These are phyloP conservation scores for Papilio protenor DNA, from an alignment of 2,888 invertebrate species.

Conservation along the genomic window DNA sequence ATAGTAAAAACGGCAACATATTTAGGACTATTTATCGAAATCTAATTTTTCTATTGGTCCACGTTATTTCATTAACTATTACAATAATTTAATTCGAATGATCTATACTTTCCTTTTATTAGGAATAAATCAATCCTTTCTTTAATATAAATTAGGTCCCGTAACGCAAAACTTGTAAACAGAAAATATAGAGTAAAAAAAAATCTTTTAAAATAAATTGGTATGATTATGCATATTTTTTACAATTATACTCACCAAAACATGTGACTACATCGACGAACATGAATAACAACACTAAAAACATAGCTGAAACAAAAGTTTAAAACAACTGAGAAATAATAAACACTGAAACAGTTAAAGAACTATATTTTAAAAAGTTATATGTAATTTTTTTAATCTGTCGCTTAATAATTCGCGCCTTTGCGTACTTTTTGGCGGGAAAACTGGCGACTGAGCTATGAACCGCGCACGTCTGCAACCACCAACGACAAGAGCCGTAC, in stretches of 20 bases:
- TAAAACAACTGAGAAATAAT: conserved; percentile 40
- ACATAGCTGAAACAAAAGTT: conserved; percentile 70
- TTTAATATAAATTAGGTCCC: too few species aligned
- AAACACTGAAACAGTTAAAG: conserved; percentile 29
- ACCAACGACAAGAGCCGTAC: conserved; percentile 58
- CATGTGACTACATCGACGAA: conserved; percentile 63
- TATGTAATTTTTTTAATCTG: conserved; percentile 9
- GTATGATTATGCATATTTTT: too few species aligned
- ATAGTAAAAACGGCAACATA: neutral
- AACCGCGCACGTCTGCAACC: conserved; percentile 61
- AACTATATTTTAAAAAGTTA: neutral
- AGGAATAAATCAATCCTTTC: too few species aligned
- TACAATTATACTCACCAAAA: conserved; percentile 68
- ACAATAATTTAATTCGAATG: too few species aligned
- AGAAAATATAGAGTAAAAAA: too few species aligned
- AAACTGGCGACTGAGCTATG: conserved; percentile 52
- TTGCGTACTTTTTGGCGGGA: conserved; percentile 74
- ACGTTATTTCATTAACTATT: too few species aligned
- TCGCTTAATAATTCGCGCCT: conserved; percentile 50
- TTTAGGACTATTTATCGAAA: neutral
- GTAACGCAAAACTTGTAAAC: too few species aligned
- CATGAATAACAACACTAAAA: conserved; percentile 70
- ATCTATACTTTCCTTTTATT: too few species aligned
- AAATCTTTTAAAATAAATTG: too few species aligned
- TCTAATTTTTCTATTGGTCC: too few species aligned